Conservation (phyloP, 1,140 invertebrate species). For the Trialeurodes vaporariorum region DNA sequence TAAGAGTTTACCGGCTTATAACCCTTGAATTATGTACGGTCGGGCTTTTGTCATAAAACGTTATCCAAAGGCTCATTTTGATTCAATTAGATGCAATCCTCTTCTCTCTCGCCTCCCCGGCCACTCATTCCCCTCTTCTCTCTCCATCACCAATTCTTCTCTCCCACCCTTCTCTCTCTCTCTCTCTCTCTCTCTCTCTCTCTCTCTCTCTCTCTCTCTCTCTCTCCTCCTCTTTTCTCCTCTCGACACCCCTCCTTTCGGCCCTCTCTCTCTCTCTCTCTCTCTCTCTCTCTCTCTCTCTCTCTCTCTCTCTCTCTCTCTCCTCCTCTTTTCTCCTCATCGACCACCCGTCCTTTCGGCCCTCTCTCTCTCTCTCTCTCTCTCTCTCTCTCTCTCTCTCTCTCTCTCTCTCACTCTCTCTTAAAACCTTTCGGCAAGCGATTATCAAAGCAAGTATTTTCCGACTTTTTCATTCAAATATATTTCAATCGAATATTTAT, state of each 20-base stretch:
- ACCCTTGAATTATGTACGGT: background rate
- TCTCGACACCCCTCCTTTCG: no score
- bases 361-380: background rate
- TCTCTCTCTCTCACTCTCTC: conserved; percentile 1
- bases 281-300: conserved; percentile 6
- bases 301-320: conserved; percentile 1
- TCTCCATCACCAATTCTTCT: background rate
- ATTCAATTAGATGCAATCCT: background rate
- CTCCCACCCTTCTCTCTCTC: background rate
- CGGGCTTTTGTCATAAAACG: background rate
- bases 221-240: background rate
- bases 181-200: background rate
- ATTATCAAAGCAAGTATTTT: no score
- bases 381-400: conserved; percentile 6
- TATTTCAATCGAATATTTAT: no score
- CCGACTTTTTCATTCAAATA: no score
- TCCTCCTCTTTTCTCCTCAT: background rate
- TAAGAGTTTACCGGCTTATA: background rate
- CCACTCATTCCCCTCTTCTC: background rate
- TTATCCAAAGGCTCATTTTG: background rate
- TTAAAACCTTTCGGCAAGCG: background rate
- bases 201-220: background rate
- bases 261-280: background rate
- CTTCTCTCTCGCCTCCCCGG: background rate
- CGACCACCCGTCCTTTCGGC: background rate